Evolutionary conservation across 2,888 invertebrate species (phyloP).

Genomic region (Macrophya alboannulata): DNA sequence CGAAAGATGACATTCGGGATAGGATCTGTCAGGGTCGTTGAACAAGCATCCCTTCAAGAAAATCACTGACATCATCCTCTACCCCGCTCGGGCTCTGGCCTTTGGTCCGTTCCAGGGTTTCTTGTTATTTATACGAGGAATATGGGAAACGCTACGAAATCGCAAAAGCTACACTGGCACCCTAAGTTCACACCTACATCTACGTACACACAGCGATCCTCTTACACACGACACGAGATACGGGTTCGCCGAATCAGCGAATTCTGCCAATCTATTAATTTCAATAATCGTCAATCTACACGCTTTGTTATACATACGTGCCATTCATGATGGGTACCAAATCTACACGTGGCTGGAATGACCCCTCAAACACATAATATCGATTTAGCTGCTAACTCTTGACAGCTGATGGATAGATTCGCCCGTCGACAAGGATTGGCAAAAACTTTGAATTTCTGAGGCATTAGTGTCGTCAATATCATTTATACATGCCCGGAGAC

Average conservation of each 20-base stretch:
- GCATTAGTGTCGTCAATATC: background rate
- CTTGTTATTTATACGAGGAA: background rate
- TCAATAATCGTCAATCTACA: background rate
- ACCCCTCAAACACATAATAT: background rate
- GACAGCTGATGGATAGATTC: background rate
- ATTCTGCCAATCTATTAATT: background rate
- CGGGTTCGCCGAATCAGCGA: background rate
- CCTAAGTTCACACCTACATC: background rate
- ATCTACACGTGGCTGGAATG: background rate
- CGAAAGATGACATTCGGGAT: conserved; percentile 29
- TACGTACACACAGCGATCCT: background rate
- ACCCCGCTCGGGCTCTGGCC: background rate
- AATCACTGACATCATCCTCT: conserved; percentile 33
- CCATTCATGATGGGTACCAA: background rate
- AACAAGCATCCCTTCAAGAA: conserved; percentile 13
- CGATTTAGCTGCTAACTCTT: background rate
- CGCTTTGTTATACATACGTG: background rate
- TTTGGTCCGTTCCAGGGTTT: background rate
- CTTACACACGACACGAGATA: conserved; percentile 2
- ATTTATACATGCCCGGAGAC: background rate
- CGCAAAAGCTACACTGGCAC: background rate
- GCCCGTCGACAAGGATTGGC: background rate
- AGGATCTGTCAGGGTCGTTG: conserved; percentile 30
- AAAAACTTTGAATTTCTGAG: background rate
- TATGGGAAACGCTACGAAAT: background rate